Percentiles rank a stretch among this genome's conserved stretches.
Conservation (phyloP, 2,888 invertebrate species). For the Agonum fuliginosum region DNA sequence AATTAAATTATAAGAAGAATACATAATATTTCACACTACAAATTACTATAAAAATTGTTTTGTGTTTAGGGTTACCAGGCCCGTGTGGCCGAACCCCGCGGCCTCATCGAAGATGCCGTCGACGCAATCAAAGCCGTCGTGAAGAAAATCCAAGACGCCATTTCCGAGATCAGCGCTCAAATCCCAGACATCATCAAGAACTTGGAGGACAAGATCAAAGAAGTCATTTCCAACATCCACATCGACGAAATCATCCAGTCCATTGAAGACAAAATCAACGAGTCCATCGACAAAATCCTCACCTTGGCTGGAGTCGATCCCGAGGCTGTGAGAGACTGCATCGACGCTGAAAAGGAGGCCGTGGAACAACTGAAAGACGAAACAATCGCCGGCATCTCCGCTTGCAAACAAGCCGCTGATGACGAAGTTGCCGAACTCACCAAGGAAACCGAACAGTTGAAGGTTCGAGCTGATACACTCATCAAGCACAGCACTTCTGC, state of each 20-base stretch:
- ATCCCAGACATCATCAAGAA: slow-evolving; percentile 16
- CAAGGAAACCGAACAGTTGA: slow-evolving; percentile 7
- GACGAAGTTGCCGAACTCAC: not conserved
- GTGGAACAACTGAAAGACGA: not conserved
- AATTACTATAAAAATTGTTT: no score
- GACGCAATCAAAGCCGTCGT: slow-evolving; percentile 31
- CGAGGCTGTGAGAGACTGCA: slow-evolving; percentile 35
- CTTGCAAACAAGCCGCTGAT: not conserved
- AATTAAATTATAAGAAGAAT: no score
- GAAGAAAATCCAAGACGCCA: slow-evolving; percentile 10
- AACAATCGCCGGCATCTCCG: not conserved
- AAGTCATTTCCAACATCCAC: not conserved
- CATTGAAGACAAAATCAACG: slow-evolving; percentile 6
- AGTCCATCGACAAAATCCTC: slow-evolving; percentile 14
- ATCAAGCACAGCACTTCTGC: not conserved
- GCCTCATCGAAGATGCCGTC: slow-evolving; percentile 24
- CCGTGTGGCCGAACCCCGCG: slow-evolving; percentile 3
- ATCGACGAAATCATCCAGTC: slow-evolving; percentile 5
- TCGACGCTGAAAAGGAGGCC: slow-evolving; percentile 7
- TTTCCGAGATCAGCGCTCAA: slow-evolving; percentile 1
- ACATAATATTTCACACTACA: no score
- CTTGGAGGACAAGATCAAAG: slow-evolving; percentile 26
- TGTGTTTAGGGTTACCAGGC: not conserved
- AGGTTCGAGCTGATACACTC: not conserved
- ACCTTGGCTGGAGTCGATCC: slow-evolving; percentile 9